Conservation (phyloP, 1,140 invertebrate species). For the Saccostrea cuccullata region DNA sequence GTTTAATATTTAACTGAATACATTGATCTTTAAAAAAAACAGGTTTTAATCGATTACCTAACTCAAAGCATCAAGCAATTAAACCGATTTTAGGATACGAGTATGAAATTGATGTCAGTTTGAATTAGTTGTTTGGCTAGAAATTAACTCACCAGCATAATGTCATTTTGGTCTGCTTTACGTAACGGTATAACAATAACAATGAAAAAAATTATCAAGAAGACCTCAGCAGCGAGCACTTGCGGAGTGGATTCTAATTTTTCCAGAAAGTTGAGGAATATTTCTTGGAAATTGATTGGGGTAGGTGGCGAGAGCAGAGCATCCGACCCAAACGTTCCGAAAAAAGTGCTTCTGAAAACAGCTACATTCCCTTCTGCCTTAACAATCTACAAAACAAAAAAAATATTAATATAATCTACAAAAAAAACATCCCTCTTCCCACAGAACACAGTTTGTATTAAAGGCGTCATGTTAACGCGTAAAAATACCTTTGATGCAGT, state of each 20-base stretch:
- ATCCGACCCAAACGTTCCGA: constrained; percentile 38
- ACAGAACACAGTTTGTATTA: neutral
- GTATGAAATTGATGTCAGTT: neutral
- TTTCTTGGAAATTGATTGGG: constrained; percentile 22
- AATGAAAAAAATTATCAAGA: constrained; percentile 32
- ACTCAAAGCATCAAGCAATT: no score
- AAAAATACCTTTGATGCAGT: neutral
- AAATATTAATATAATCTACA: no score
- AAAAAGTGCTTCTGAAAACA: constrained; percentile 40
- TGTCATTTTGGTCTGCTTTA: constrained; percentile 30
- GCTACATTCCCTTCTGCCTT: neutral
- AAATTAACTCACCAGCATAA: constrained; percentile 28
- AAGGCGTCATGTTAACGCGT: neutral
- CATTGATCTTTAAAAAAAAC: no score
- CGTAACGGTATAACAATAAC: constrained; percentile 41
- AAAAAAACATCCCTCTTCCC: no score
- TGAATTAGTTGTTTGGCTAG: neutral
- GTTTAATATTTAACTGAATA: no score
- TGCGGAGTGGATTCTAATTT: constrained; percentile 24
- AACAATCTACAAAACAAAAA: neutral
- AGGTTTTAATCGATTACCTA: no score
- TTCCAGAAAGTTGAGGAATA: constrained; percentile 45
- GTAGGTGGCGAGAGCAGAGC: constrained; percentile 8
- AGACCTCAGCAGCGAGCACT: neutral
- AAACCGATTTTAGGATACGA: no score